These are phyloP conservation scores for Pomatostomus ruficeps DNA, from an alignment of 2,113 vertebrate genomes.

Conservation along the genomic window DNA sequence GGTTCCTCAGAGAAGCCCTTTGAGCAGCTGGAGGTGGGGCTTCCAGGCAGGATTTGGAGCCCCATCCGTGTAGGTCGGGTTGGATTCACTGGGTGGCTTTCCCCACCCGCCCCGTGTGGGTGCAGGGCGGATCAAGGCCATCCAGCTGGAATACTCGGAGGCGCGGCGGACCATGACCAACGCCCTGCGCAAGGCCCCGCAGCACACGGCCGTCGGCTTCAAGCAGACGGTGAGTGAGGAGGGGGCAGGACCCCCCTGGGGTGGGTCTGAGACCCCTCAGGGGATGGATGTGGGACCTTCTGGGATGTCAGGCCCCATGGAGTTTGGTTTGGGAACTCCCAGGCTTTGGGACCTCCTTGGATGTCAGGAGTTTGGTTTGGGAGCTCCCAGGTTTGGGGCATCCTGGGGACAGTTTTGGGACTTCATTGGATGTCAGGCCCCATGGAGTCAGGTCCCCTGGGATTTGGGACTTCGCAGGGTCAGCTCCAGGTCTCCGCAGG, in stretches of 20 bases:
- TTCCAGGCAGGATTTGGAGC: background rate
- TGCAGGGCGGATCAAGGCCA: constrained; percentile 94
- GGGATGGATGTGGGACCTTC: background rate
- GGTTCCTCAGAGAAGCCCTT: background rate
- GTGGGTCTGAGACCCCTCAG: background rate
- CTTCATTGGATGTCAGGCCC: background rate
- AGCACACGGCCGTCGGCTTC: constrained; percentile 96
- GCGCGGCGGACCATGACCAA: constrained; percentile 94
- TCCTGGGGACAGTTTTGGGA: background rate
- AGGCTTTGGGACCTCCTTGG: background rate
- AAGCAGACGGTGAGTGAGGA: constrained; percentile 86
- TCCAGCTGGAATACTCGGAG: constrained; percentile 95
- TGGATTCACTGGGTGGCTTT: background rate
- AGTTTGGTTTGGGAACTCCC: background rate
- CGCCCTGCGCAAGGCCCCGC: constrained; percentile 92
- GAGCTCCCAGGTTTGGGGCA: background rate
- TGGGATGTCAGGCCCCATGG: background rate
- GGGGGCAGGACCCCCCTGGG: background rate
- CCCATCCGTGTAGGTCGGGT: fast-evolving
- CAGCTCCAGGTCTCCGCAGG: background rate
- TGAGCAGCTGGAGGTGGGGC: background rate
- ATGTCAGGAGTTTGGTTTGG: no score
- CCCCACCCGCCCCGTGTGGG: background rate
- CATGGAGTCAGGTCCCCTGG: no score
- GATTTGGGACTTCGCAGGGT: no score